Evolutionary conservation across 2,888 invertebrate species (phyloP).

Genomic region (Drosophila ezoana): DNA sequence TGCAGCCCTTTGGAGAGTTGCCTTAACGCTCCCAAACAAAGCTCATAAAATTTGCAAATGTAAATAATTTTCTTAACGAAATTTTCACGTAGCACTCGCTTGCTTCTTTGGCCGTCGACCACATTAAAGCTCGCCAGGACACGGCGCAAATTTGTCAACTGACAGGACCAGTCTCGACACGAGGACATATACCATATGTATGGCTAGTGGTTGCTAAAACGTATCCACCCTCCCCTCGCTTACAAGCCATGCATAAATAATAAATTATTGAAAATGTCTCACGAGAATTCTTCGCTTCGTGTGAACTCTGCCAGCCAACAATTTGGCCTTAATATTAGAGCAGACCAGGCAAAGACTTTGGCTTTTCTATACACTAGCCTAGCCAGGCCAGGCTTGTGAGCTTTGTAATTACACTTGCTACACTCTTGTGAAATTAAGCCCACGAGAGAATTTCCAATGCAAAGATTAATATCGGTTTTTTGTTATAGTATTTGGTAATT

Average conservation of each 20-base stretch:
- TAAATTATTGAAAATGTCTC: constrained; percentile 82
- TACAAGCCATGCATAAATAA: constrained; percentile 66
- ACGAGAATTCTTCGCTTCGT: constrained; percentile 67
- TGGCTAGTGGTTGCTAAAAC: constrained; percentile 53
- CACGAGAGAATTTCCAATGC: too few species aligned
- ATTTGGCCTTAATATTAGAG: constrained; percentile 75
- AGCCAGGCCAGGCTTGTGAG: constrained; percentile 12
- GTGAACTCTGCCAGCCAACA: constrained; percentile 73
- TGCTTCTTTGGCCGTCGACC: constrained; percentile 48
- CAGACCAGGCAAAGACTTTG: constrained; percentile 51
- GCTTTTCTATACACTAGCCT: constrained; percentile 15
- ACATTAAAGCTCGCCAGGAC: constrained; percentile 68
- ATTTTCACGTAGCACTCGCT: constrained; percentile 64
- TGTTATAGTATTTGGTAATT: too few species aligned
- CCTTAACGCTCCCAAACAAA: constrained; percentile 69
- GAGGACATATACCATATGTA: constrained; percentile 58
- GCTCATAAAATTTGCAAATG: constrained; percentile 79
- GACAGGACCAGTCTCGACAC: constrained; percentile 56
- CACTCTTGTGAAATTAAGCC: background rate
- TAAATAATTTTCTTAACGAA: constrained; percentile 80
- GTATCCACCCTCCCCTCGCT: constrained; percentile 6
- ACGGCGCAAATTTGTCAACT: constrained; percentile 73
- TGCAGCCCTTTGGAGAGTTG: constrained; percentile 64
- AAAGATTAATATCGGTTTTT: too few species aligned
- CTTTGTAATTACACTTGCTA: constrained; percentile 1